Base-by-base conservation (phyloP, 1,140 invertebrate genomes). In the Megalonaias nervosa region DNA sequence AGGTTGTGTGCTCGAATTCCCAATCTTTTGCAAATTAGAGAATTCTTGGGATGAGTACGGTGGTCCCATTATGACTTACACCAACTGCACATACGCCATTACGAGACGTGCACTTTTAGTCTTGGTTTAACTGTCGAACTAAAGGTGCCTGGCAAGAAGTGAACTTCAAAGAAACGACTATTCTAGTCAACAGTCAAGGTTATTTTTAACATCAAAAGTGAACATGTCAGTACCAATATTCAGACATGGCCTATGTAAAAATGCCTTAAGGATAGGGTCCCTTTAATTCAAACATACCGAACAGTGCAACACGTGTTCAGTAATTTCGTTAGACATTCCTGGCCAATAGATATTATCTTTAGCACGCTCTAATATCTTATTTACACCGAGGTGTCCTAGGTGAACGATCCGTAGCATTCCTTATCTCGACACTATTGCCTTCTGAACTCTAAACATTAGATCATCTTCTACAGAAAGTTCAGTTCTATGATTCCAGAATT, bases 331-430 rank as follows among this genome's bases (percentile, higher is more conserved):
- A n/a, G n/a, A n/a, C 69, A 56, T 80, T 17, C 81, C 81, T 56
- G 79, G 79, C 85, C 82, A 85, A 61, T 74, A 87, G 26, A 87
- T 16, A 2, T 65, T 60, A 19, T 79, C 64, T 62, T 75, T 65
- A 15, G 81, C 79, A 55, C 72, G 31, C 23, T 38, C 23, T 67
- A 74, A 71, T 55, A 57, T 74, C 70, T 84, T 84, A 58, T 80
- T 74, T 38, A 82, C 58, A 31, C 81, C 82, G 26, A 79, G n/a
- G 58, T 86, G 84, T 26, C 60, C 70, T 72, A 68, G 62, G 65
- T 85, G 82, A 48, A 86, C 19, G 21, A 64, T 56, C 16, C 31
- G n/a, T 15, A 85, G 19, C 65, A 85, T 79, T 19, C 82, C 71
- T 12, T 67, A 48, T 67, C 76, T 68, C 71, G 62, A 61, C 56